Evolutionary conservation across 2,113 vertebrate species (phyloP).

Genomic region (Antigone vipio): DNA sequence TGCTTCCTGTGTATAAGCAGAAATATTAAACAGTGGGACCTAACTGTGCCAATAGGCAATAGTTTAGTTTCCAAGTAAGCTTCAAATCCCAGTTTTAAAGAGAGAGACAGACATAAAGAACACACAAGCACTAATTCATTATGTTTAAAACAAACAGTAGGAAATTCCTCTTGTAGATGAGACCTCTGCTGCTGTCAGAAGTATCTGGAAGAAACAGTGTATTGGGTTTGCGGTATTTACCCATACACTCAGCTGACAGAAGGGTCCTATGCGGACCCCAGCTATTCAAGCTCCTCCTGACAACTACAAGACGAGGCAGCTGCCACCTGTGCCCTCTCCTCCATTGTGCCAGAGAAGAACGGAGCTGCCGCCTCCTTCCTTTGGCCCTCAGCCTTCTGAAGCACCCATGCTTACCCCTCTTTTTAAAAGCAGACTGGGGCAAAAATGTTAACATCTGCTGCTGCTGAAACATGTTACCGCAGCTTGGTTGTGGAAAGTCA

Average conservation of each 20-base stretch:
- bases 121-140: not conserved
- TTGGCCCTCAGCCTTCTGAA: not conserved
- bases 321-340: not conserved
- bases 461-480: not conserved
- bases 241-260: not conserved
- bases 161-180: not conserved
- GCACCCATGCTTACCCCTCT: not conserved
- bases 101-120: not conserved
- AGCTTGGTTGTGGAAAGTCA: not conserved
- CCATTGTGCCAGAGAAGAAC: not conserved
- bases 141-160: not conserved
- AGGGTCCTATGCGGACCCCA: not conserved
- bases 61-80: not conserved
- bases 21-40: not conserved
- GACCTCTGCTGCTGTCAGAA: not conserved
- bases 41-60: not conserved
- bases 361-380: not conserved
- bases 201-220: not conserved
- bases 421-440: not conserved
- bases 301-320: not conserved
- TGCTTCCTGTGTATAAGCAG: not conserved
- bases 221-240: not conserved
- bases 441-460: not conserved
- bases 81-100: not conserved
- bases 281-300: not conserved